Percentiles rank a stretch among this genome's conserved stretches.
phyloP scores from a whole-genome alignment of 2,113 vertebrate species.

The Thymallus thymallus region DNA sequence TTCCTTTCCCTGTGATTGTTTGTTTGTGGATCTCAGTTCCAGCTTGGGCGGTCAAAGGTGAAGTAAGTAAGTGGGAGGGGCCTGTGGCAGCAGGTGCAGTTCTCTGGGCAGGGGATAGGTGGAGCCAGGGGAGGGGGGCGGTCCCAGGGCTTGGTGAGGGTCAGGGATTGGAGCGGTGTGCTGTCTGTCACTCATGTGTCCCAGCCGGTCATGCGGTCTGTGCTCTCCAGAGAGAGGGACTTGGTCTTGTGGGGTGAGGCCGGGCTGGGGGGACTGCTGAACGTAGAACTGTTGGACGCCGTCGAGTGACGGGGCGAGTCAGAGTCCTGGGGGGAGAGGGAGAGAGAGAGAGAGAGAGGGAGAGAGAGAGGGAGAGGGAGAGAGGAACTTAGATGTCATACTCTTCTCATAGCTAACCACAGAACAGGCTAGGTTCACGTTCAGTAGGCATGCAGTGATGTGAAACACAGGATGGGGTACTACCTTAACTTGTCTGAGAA shows the following conservation, averaged over 20 bases:
- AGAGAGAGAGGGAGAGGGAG: too few species aligned
- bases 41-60: constrained; percentile 13
- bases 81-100: constrained; percentile 50
- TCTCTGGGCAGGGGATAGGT: constrained; percentile 54
- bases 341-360: not conserved
- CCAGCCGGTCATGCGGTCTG: constrained; percentile 88
- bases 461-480: not conserved
- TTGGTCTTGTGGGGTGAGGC: constrained; percentile 95
- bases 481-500: too few species aligned
- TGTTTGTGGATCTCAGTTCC: constrained; percentile 15
- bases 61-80: constrained; percentile 24
- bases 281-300: constrained; percentile 97
- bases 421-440: not conserved
- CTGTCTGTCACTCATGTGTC: constrained; percentile 85
- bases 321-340: constrained; percentile 82
- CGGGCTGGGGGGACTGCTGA: constrained; percentile 97
- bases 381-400: not conserved
- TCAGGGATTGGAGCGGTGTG: constrained; percentile 62
- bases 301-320: constrained; percentile 97
- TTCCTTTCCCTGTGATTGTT: constrained; percentile 8
- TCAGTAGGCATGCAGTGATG: not conserved
- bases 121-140: constrained; percentile 26
- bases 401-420: not conserved
- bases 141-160: constrained; percentile 44
- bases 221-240: constrained; percentile 95